These are phyloP conservation scores for Pinna nobilis DNA, from an alignment of 1,140 invertebrate genomes.

Conservation along the genomic window DNA sequence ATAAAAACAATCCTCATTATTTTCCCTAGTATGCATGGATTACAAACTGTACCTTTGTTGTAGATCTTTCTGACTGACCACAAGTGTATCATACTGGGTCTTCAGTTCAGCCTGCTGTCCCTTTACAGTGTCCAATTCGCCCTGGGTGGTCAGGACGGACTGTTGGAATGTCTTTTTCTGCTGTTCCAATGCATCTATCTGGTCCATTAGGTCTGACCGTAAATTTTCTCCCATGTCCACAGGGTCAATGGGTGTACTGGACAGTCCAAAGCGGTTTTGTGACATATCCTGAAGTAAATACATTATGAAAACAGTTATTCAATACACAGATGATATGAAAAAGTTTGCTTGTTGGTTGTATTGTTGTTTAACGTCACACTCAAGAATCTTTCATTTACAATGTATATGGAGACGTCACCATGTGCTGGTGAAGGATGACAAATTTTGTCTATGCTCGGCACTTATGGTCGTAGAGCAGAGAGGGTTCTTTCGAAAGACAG, in stretches of 20 bases:
- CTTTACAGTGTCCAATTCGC: constrained; percentile 57
- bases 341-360: neutral
- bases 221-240: constrained; percentile 48
- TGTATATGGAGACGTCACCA: too few relatives aligned
- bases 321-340: neutral
- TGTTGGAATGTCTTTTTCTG: constrained; percentile 52
- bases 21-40: too few relatives aligned
- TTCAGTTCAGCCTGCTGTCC: constrained; percentile 70
- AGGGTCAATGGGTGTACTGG: constrained; percentile 35
- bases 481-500: too few relatives aligned
- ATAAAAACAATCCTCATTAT: too few relatives aligned
- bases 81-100: constrained; percentile 64
- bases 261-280: constrained; percentile 41
- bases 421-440: too few relatives aligned
- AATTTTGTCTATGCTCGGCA: too few relatives aligned
- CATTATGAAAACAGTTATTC: neutral
- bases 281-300: constrained; percentile 38
- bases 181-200: constrained; percentile 52
- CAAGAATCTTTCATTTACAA: too few relatives aligned
- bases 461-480: too few relatives aligned
- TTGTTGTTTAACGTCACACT: too few relatives aligned
- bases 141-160: constrained; percentile 48
- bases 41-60: constrained; percentile 43
- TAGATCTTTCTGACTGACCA: constrained; percentile 60
- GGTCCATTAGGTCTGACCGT: constrained; percentile 37